These are phyloP conservation scores for Orchesella cincta DNA, from an alignment of 1,140 invertebrate genomes.

Conservation along the genomic window DNA sequence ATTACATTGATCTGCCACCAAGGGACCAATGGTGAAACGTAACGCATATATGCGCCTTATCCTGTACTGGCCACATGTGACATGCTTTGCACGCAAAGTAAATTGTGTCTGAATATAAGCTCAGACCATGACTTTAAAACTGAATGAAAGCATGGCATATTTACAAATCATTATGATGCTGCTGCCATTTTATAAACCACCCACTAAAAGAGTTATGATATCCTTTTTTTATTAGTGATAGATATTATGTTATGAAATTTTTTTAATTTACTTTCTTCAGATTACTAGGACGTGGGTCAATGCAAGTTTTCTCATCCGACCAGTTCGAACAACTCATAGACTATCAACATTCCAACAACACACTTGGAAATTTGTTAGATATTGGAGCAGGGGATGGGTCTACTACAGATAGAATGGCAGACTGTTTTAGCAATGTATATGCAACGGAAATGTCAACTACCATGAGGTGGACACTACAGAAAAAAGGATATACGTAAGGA, in stretches of 20 bases:
- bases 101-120: no score
- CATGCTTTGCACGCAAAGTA: no score
- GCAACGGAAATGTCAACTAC: slow-evolving; percentile 83
- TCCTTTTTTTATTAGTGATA: no score
- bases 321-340: slow-evolving; percentile 72
- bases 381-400: slow-evolving; percentile 89
- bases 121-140: no score
- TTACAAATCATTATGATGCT: no score
- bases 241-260: not conserved
- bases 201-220: no score
- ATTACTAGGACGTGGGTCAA: slow-evolving; percentile 80
- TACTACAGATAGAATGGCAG: slow-evolving; percentile 73
- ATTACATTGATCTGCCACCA: no score
- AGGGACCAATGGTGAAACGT: no score
- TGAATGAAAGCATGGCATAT: no score
- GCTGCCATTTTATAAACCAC: no score
- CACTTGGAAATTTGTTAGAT: slow-evolving; percentile 67
- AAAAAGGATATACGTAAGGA: slow-evolving; percentile 21
- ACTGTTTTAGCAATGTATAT: slow-evolving; percentile 71
- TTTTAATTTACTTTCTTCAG: slow-evolving; percentile 60
- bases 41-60: no score
- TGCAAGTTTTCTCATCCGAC: slow-evolving; percentile 83
- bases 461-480: slow-evolving; percentile 66
- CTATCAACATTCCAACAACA: slow-evolving; percentile 52
- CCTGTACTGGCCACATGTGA: no score